Evolutionary conservation across 2,888 invertebrate genomes (phyloP), one percentile per base, ranked within the genome.

Genomic region (Eurois occulta): DNA sequence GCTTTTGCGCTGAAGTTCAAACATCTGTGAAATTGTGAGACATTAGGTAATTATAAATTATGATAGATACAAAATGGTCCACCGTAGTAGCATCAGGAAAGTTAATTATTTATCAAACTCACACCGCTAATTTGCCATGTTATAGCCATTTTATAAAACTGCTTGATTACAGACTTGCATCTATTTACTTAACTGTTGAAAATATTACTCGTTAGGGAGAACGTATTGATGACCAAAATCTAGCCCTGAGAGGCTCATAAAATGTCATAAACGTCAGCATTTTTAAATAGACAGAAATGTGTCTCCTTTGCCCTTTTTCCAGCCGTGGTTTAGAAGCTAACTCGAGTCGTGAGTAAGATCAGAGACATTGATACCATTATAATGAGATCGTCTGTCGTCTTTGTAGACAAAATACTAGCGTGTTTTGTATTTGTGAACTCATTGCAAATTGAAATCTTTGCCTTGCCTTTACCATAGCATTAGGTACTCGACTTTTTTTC

Each of bases 331-430:
- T 75, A 55, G 58, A 84, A 81, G 72, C 64, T 73, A 65, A 75
- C 77, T 83, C 67, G 48, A 78, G 78, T 86, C 87, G 80, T 87
- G 82, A 78, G 73, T 80, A 46, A 87, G 87, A 88, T 87, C 80
- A 35, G 72, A 86, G 88, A 87, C 87, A 67, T 55, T 84, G 87
- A 88, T 87, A 87, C 78, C 80, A 77, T 75, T 84, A 77, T 87
- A 87, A 88, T 88, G 87, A 87, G 85, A 77, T 72, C 74, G 81
- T 77, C 82, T 82, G 87, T 78, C 81, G 84, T 78, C 72, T 80
- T 67, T 52, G 64, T 72, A 88, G 85, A 87, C 88, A 81, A 80
- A 79, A 81, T 86, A 86, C 75, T 67, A 77, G 43, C 60, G 84
- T 86, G 70, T 87, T 84, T 86, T 83, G 75, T 76, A 76, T 79